Evolutionary conservation across 2,113 vertebrate genomes (phyloP), one percentile per base, ranked within the genome.

Genomic region (Alethe diademata): DNA sequence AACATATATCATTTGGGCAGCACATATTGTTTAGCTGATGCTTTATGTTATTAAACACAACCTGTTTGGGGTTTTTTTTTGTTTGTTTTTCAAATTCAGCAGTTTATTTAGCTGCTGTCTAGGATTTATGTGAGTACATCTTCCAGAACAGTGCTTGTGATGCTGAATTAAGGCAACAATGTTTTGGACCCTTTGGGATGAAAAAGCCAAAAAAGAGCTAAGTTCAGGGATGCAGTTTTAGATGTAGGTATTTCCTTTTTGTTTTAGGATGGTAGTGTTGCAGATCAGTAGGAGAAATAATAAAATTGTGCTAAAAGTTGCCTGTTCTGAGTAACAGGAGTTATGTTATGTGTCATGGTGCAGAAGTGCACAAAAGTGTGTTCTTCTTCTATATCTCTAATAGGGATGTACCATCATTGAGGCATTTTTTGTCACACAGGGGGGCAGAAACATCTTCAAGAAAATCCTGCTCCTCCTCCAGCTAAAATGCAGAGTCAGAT

Each of bases 331-430:
- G 19, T 12, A 24, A 2, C 50, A 38, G 18, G 65, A 40, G 18
- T 72, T 38, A 3, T 43, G 26, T 75, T 87, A 35, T 0, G 0
- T 79, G 42, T 83, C 54, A 11, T 61, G 76, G 19, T 79, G 78
- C 58, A n/a, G 62, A 48, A 13, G 6, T 24, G 18, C 23, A 54
- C 50, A 38, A 5, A 54, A 73, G 19, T 35, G 14, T 45, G 33
- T 66, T 6, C 3, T 66, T 6, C 3, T 65, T 45, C 23, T 2
- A 0, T 45, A 14, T 36, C 47, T 8, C 29, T n/a, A 43, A 42
- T 61, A 79, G 51, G 54, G 9, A 8, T 43, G 26, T 24, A 7
- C 20, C 0, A 0, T 54, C 35, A 35, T 3, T 16, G 40, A 80
- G 31, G 38, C 45, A 0, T 60, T 84, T 83, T 64, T 62, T 70